Percentiles rank a stretch among this genome's conserved stretches.
phyloP scores from a whole-genome alignment of 1,140 invertebrate genomes.

The Araneus ventricosus region DNA sequence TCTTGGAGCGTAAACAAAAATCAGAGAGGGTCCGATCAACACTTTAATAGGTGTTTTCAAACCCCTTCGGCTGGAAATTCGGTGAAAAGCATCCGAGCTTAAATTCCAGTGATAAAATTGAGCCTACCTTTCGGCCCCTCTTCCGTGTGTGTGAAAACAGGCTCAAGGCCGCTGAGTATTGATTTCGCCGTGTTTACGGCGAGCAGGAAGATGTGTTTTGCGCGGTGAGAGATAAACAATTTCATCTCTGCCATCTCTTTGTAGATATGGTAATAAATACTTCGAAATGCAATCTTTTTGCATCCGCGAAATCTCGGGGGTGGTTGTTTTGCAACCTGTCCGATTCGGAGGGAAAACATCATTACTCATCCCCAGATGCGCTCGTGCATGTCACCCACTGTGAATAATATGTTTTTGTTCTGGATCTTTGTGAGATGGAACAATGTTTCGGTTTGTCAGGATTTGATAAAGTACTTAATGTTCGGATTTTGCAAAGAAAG shows the following conservation, averaged over 20 bases:
- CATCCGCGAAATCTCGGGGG: not conserved
- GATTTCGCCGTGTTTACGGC: slow-evolving; percentile 9
- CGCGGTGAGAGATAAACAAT: not conserved
- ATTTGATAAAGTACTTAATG: not conserved
- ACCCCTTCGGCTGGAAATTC: not conserved
- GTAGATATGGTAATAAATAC: not conserved
- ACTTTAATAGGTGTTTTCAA: not conserved
- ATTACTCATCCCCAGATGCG: not conserved
- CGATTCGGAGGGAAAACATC: not conserved
- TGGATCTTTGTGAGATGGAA: too few species aligned
- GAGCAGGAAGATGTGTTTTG: not conserved
- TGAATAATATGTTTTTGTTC: slow-evolving; percentile 17
- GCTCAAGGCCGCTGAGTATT: not conserved
- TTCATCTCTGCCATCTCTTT: not conserved
- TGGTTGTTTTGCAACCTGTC: not conserved
- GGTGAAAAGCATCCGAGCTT: not conserved
- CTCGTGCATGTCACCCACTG: not conserved
- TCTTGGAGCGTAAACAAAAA: not conserved
- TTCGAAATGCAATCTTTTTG: not conserved
- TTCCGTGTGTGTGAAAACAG: not conserved
- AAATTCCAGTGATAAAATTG: not conserved
- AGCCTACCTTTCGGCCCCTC: not conserved
- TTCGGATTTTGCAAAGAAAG: too few species aligned
- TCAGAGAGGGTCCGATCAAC: not conserved
- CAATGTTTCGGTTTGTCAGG: not conserved